Base-by-base conservation (phyloP, 2,888 invertebrate species). In the Helobdella robusta region DNA sequence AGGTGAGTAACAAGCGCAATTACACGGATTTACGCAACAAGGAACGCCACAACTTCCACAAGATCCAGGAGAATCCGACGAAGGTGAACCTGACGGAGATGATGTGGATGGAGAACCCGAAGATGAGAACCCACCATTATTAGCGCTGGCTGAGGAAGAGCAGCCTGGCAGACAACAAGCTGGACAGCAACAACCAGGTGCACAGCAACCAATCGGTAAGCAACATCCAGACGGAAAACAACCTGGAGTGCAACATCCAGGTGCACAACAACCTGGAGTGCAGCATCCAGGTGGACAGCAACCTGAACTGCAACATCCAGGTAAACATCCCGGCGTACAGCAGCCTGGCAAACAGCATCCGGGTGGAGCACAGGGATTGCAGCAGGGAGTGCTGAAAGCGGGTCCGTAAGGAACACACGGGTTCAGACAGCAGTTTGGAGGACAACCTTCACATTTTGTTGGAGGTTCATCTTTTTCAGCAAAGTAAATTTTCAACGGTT, bases 401-500 rank as follows among this genome's bases (percentile, higher is more conserved):
- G 25, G 56, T 28, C 25, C n/a, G n/a, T 8, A 25, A 56, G 32
- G 30, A 56, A 30, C 56, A 56, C 6, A 28, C 20, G 18, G 56
- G 50, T 1, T 54, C 15, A 50, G 62, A 30, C 46, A 46, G 18
- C 15, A n/a, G 32, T n/a, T 50, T 2, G 62, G 62, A 36, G 25
- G 18, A 23, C 32, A 28, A 54, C 54, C 32, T 18, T 30, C 34
- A 46, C 60, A 60, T 1, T 23, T 18, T 8, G 20, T 25, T n/a
- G n/a, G 20, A 23, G 20, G 20, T 56, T 32, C 30, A 8, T 30
- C 28, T 23, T 62, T 62, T 30, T 62, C 62, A 2, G 48, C 50
- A 35, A 46, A 62, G 44, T 62, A 62, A 6, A 62, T 62, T n/a
- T 28, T 46, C 25, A 62, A 20, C 0, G 62, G 48, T 18, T 34